Base-by-base conservation (phyloP, 92 coral and sea anemone species). In the Plumapathes pennacea region DNA sequence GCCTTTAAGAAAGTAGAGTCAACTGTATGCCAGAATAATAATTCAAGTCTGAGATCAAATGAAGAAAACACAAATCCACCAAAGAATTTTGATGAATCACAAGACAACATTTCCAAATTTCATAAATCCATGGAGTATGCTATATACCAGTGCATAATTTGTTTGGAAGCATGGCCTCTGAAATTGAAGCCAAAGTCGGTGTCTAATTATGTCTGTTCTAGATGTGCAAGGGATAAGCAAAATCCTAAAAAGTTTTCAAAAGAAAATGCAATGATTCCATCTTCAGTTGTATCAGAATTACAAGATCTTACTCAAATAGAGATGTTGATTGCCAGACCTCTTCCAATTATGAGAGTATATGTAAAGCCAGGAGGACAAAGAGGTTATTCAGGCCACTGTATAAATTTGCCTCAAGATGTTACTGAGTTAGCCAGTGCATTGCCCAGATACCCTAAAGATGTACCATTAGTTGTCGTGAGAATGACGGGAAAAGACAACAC, bases 381-480 rank as follows among this genome's bases (percentile, higher is more conserved):
- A 27, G 82, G 80, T 30, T 76, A 76, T 44, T 76, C 83, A 31
- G 83, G 69, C 6, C 83, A 76, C 32, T 76, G 77, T 37, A 73
- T 73, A 37, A 73, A 73, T 53, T 53, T 73, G 41, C 72, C 81
- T 62, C 81, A 73, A 54, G 29, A 53, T 24, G 38, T 73, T 53
- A 36, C 60, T 25, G 72, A 73, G 57, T 24, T 63, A 40, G 81
- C 81, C 30, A 20, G 32, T 26, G 33, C 58, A 40, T 57, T 73
- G 53, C 81, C 81, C 24, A 32, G 72, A 23, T 63, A 39, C n/a
- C 73, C 65, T 23, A 62, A 45, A 40, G 28, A 73, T 31, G 27
- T 73, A 14, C 34, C 81, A 40, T 62, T 73, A 25, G 24, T 73
- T 13, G 44, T 73, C 33, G 73, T 73, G 62, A 63, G 72, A 36